Base-by-base conservation (phyloP, 1,140 invertebrate genomes). In the Popillia japonica region DNA sequence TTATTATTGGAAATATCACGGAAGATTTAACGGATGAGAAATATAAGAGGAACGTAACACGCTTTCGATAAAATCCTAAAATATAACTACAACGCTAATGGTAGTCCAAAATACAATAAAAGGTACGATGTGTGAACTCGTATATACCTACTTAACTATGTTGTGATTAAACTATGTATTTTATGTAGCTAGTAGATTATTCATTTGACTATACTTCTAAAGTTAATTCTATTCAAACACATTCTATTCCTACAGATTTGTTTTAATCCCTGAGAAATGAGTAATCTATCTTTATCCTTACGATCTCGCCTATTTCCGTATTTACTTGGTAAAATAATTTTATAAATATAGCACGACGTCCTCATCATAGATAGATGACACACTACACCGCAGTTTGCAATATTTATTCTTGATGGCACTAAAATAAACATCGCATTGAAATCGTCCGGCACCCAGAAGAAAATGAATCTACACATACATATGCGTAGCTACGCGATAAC, bases 391-490 rank as follows among this genome's bases (percentile, higher is more conserved):
- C 48, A 55, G n/a, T 55, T 55, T 17, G 48, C 17, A 55, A 55
- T 55, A 14, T 55, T 17, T 55, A 14, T 55, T 55, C 14, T 14
- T 17, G 48, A 55, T 55, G 48, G 48, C 48, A 55, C 48, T 17
- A 55, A 55, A 55, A 55, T 55, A 55, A 55, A 55, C 48, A 55
- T n/a, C 48, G 17, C 1, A 55, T 55, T 55, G 48, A 55, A 55
- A 14, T 4, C 14, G 48, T 17, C 17, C 14, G 48, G 48, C 48
- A 34, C 27, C 27, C 27, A 14, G 48, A 55, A 55, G 48, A 55
- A 55, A 55, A 55, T 55, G 48, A 55, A n/a, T 55, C 17, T 55
- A 55, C n/a, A n/a, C n/a, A n/a, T n/a, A n/a, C n/a, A n/a, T 55
- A n/a, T 55, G 14, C 48, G 48, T 55, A 55, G 9, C n/a, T 14